Conservation (phyloP, 1,140 invertebrate species). For the Acromyrmex charruanus region DNA sequence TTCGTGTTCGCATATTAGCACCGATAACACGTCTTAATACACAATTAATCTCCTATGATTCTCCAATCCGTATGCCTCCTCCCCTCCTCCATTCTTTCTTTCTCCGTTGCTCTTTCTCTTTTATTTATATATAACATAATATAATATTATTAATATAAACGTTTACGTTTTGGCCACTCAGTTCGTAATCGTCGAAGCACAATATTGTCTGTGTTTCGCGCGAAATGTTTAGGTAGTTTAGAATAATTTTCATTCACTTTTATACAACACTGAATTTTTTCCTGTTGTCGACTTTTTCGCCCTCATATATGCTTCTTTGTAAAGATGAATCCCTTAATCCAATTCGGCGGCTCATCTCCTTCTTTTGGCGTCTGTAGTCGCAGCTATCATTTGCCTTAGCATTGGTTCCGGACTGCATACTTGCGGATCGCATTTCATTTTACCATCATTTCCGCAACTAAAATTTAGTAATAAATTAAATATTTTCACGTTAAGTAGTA, state of each 20-base stretch:
- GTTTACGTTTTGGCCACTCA: constrained; percentile 86
- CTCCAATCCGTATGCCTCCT: constrained; percentile 31
- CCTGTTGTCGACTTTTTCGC: constrained; percentile 64
- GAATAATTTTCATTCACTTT: constrained; percentile 85
- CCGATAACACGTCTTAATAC: constrained; percentile 80
- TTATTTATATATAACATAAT: constrained; percentile 84
- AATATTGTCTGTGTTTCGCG: constrained; percentile 84
- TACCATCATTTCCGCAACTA: constrained; percentile 95
- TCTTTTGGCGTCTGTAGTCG: constrained; percentile 89
- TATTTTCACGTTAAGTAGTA: neutral
- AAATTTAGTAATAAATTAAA: constrained; percentile 64
- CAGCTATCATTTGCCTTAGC: constrained; percentile 95
- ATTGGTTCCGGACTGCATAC: constrained; percentile 95
- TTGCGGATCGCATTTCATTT: constrained; percentile 97
- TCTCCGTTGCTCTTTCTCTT: constrained; percentile 58
- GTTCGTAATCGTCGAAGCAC: constrained; percentile 84
- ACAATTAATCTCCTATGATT: constrained; percentile 51
- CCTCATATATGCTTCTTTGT: constrained; percentile 53
- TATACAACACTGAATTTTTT: constrained; percentile 82
- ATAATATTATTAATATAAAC: constrained; percentile 85
- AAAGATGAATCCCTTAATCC: constrained; percentile 58
- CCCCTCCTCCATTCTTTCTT: constrained; percentile 25
- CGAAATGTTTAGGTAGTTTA: constrained; percentile 82
- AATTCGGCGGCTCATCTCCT: constrained; percentile 89
- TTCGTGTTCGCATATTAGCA: constrained; percentile 82